Conservation (phyloP, 2,113 vertebrate species). For the Mesitornis unicolor region DNA sequence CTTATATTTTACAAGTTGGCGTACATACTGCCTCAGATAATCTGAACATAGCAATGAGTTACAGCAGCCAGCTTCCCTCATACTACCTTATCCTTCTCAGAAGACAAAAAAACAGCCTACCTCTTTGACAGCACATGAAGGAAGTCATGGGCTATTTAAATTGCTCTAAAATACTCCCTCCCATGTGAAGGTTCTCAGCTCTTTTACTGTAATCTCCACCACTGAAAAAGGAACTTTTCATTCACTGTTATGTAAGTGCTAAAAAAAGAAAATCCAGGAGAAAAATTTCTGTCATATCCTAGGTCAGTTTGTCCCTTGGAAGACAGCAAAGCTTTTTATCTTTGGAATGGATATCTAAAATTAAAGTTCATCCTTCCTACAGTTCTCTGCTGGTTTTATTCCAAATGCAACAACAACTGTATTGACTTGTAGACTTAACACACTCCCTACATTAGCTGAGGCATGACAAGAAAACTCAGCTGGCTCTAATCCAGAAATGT, state of each 20-base stretch:
- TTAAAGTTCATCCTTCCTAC: slow-evolving; percentile 14
- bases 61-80: neutral
- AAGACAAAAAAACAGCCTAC: neutral
- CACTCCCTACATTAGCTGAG: neutral
- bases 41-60: neutral
- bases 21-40: neutral
- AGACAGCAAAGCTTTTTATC: slow-evolving; percentile 31
- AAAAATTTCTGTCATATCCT: neutral
- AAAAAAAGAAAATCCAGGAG: neutral
- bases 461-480: neutral
- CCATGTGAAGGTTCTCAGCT: neutral
- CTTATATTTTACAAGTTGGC: neutral
- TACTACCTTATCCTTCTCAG: neutral
- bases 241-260: neutral
- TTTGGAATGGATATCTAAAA: slow-evolving; percentile 28
- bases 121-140: neutral
- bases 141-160: neutral
- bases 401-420: neutral
- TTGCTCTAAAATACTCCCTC: neutral
- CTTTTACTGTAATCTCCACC: neutral
- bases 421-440: neutral
- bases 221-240: neutral
- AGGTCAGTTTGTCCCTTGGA: slow-evolving; percentile 23
- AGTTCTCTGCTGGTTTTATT: neutral
- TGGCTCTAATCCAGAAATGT: neutral